Evolutionary conservation across 2,797 vertebrate species (phyloP), one percentile per base, ranked within the genome.

Genomic region (Galaxias olidus): DNA sequence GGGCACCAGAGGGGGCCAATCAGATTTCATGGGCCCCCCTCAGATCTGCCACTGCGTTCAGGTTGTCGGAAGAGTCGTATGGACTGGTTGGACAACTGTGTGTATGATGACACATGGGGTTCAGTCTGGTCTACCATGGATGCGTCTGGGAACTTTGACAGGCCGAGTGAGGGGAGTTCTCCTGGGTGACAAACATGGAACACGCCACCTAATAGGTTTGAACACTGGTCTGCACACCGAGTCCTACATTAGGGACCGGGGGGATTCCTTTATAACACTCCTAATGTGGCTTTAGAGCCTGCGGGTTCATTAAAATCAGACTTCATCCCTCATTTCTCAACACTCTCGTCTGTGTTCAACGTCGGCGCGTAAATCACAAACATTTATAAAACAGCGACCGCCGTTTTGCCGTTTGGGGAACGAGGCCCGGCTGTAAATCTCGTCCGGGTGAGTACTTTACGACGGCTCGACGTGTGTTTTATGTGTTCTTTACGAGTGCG

Each of bases 381-480:
- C 76, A 72, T 83, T 84, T 78, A 30, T 59, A 74, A 69, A 80
- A 84, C 80, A 73, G 75, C 71, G 69, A 73, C 14, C 73, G 80
- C 85, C n/a, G n/a, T 81, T 83, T 30, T 30, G 30, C 82, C 66
- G 66, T 86, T 88, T 79, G 67, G 73, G 76, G 81, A 85, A 82
- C 77, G 83, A 79, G 79, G 79, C 79, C 73, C 40, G 1, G 65
- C 77, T 83, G 85, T 90, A 89, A 91, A 90, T 89, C 87, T 86
- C 84, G 83, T 82, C 76, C 86, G 79, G 80, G 82, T 80, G 84
- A 85, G 85, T 83, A 70, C 79, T 90, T 91, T 88, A 89, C 80
- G 82, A 88, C 84, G 76, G 84, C 84, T 78, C 84, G 84, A 84
- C 82, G 86, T 90, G 90, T 89, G 87, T 89, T 89, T 90, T 89